Conservation (phyloP, 2,113 vertebrate genomes). For the Amphiprion ocellaris region DNA sequence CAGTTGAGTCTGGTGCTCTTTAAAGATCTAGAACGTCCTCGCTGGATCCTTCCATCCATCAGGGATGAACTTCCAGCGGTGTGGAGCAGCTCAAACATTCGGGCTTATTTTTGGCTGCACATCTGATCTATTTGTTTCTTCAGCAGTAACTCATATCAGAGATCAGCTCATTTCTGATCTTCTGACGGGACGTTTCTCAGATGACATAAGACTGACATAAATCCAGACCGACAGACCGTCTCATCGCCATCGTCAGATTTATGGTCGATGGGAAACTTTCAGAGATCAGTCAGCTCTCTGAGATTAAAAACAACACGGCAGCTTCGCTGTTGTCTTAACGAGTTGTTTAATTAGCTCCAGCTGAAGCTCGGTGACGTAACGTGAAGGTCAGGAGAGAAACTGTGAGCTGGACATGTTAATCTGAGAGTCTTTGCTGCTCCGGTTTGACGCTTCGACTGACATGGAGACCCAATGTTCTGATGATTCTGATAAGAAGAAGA, state of each 20-base stretch:
- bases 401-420: slow-evolving; percentile 46
- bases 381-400: slow-evolving; percentile 61
- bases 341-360: slow-evolving; percentile 13
- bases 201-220: neutral
- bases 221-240: no score
- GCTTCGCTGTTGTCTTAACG: no score
- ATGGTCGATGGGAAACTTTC: neutral
- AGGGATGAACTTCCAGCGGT: slow-evolving; percentile 31
- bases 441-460: neutral
- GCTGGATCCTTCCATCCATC: no score
- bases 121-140: slow-evolving; percentile 39
- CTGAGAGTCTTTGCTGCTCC: slow-evolving; percentile 40
- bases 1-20: no score
- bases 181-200: neutral
- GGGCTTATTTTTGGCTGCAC: slow-evolving; percentile 28
- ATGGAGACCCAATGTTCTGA: slow-evolving; percentile 48
- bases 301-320: no score
- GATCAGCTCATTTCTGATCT: neutral
- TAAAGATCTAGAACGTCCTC: no score
- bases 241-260: neutral
- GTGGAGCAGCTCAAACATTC: slow-evolving; percentile 17
- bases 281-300: neutral
- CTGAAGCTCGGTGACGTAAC: slow-evolving; percentile 41
- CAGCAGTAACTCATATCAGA: slow-evolving; percentile 7
- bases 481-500: slow-evolving; percentile 18